A percentile compares a stretch with the other conserved stretches of the same genome.
phyloP scores from a whole-genome alignment of 2,797 vertebrate species.

The Sebastes oblongus region DNA sequence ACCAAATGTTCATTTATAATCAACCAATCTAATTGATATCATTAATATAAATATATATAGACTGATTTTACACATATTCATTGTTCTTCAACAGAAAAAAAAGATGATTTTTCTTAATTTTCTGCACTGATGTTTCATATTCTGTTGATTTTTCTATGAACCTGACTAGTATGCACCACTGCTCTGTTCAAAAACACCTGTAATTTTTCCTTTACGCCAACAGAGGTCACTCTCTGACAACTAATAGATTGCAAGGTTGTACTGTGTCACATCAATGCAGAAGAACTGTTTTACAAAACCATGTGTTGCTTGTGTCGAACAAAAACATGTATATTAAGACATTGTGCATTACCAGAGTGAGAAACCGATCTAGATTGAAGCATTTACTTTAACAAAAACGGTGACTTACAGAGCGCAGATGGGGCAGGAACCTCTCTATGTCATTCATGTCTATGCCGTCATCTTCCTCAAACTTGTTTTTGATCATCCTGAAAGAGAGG shows the following conservation, averaged over 20 bases:
- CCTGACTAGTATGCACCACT: not conserved
- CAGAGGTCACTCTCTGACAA: constrained; percentile 47
- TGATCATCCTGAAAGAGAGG: constrained; percentile 85
- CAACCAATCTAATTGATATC: not conserved
- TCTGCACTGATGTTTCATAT: not conserved
- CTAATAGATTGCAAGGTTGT: not conserved
- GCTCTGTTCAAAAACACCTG: not conserved
- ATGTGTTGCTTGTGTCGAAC: not conserved
- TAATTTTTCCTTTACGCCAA: constrained; percentile 23
- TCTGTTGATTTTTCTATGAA: not conserved
- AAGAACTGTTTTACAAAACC: not conserved
- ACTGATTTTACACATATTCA: not conserved
- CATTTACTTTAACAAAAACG: not conserved
- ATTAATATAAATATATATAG: not conserved
- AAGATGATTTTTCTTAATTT: not conserved
- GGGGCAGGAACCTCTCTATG: constrained; percentile 94
- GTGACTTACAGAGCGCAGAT: constrained; percentile 88
- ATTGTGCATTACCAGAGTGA: not conserved
- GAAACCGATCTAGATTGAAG: not conserved
- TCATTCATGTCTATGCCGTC: constrained; percentile 94
- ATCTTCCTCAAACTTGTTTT: constrained; percentile 90
- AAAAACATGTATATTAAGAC: not conserved
- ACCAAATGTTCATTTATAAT: constrained; percentile 23
- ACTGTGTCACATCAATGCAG: not conserved
- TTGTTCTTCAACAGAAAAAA: not conserved